Percentiles rank a stretch among this genome's conserved stretches.
Evolutionary conservation across 2,888 invertebrate genomes (phyloP).

Genomic region (Gari tellinella): DNA sequence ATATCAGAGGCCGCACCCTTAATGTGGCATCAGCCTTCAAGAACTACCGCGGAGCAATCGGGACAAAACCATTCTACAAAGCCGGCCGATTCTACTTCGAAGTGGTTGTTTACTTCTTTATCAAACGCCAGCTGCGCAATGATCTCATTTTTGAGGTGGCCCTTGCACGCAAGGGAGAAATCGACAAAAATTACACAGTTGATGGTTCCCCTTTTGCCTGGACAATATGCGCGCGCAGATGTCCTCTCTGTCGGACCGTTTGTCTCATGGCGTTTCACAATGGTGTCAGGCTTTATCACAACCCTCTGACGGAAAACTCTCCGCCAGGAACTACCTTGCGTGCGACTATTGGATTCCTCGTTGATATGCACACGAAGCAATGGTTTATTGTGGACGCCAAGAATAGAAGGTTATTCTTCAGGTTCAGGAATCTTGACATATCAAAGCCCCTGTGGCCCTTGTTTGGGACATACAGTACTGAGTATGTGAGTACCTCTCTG

Average conservation of each 20-base stretch:
- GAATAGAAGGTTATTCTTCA: conserved; percentile 57
- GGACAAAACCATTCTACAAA: conserved; percentile 58
- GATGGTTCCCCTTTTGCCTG: conserved; percentile 64
- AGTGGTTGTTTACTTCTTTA: conserved; percentile 61
- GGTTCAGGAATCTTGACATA: conserved; percentile 63
- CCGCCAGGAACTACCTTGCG: conserved; percentile 66
- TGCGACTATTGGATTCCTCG: conserved; percentile 64
- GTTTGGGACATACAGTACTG: conserved; percentile 67
- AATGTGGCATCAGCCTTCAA: conserved; percentile 49
- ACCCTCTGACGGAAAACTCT: conserved; percentile 58
- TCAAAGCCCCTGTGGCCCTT: conserved; percentile 66
- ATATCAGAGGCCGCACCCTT: conserved; percentile 55
- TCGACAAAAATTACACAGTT: conserved; percentile 66
- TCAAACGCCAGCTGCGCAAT: conserved; percentile 65
- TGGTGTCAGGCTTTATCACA: conserved; percentile 63
- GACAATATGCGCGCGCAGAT: conserved; percentile 65
- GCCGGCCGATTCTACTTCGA: conserved; percentile 65
- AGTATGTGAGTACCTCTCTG: conserved; percentile 60
- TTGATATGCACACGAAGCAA: conserved; percentile 62
- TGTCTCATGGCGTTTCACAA: conserved; percentile 68
- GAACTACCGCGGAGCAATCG: conserved; percentile 66
- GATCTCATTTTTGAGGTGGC: conserved; percentile 69
- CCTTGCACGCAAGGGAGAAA: conserved; percentile 59
- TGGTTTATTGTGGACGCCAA: conserved; percentile 66
- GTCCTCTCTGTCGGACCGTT: conserved; percentile 67